Evolutionary conservation across 2,888 invertebrate genomes (phyloP), one percentile per base, ranked within the genome.

Genomic region (Caenorhabditis afra): DNA sequence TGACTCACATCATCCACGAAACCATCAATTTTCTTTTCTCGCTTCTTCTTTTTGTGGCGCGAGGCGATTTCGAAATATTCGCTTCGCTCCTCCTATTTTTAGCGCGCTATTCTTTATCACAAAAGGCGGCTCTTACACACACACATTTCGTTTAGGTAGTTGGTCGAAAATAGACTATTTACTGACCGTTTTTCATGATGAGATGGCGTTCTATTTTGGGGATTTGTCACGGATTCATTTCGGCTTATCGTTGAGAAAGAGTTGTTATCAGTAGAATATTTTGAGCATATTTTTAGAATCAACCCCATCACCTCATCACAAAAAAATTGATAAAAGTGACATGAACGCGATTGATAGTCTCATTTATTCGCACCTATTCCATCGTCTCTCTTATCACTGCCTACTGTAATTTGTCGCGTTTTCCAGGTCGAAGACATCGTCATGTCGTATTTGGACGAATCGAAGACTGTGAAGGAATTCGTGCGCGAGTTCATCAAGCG

Each of bases 381-480:
- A 52, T 52, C 1, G 5, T 52, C n/a, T 18, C 29, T 23, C n/a
- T 12, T 52, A 2, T 10, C 20, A 22, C 49, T 41, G 11, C 18
- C 3, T 47, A 11, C 23, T 52, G 10, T 29, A n/a, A 41, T 16
- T 29, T 39, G 11, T 1, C 39, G 20, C 16, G 14, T 11, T 20
- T 66, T 68, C 7, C 61, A 87, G 87, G 86, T 87, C n/a, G 89
- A 89, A 70, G 89, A 89, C 57, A 89, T 87, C 65, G 81, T 89
- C 22, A 75, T 86, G 66, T 82, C 84, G 39, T 89, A 88, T 65
- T 80, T 87, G 50, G 89, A 89, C 45, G 87, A 86, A 35, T 79
- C 81, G 12, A 87, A 86, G 65, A 57, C 62, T 16, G 85, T 82
- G 62, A 88, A 88, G 73, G 87, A 88, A 64, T 88, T 88, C 62